These are phyloP conservation scores for Eudiplozoon nipponicum DNA, from an alignment of 2,888 invertebrate species.

Conservation along the genomic window DNA sequence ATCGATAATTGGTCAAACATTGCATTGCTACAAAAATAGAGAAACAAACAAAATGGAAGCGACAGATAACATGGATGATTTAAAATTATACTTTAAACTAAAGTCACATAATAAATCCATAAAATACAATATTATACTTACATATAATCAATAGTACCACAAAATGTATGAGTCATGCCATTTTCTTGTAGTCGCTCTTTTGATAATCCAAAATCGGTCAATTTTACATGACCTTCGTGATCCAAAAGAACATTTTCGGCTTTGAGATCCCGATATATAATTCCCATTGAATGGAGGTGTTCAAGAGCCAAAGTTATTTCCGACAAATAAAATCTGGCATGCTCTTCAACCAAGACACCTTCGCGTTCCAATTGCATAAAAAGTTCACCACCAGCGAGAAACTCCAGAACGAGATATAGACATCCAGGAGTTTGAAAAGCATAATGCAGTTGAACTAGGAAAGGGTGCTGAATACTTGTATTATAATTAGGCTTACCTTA, in stretches of 20 bases:
- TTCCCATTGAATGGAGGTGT: constrained; percentile 55
- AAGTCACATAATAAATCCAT: too few relatives aligned
- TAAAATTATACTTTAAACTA: too few relatives aligned
- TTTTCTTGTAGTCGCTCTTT: constrained; percentile 53
- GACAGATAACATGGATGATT: too few relatives aligned
- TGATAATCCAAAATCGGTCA: constrained; percentile 91
- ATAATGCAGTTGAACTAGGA: constrained; percentile 89
- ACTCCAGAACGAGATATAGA: constrained; percentile 88
- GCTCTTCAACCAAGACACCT: constrained; percentile 88
- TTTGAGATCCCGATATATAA: constrained; percentile 83
- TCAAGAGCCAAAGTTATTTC: constrained; percentile 85
- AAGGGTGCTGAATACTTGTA: constrained; percentile 85
- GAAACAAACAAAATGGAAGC: too few relatives aligned
- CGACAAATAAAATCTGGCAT: constrained; percentile 77
- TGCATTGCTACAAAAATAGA: too few relatives aligned
- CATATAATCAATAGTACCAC: constrained; percentile 96
- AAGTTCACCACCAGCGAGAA: constrained; percentile 83
- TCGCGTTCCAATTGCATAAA: constrained; percentile 95
- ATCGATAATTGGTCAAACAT: too few relatives aligned
- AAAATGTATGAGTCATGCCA: constrained; percentile 70
- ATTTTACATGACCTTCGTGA: constrained; percentile 58
- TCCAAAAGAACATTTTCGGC: constrained; percentile 89
- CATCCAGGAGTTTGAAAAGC: constrained; percentile 98
- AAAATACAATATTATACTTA: too few relatives aligned
- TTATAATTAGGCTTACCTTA: constrained; percentile 42